Evolutionary conservation across 2,797 vertebrate species (phyloP).

Genomic region (Pogonophryne albipinna): DNA sequence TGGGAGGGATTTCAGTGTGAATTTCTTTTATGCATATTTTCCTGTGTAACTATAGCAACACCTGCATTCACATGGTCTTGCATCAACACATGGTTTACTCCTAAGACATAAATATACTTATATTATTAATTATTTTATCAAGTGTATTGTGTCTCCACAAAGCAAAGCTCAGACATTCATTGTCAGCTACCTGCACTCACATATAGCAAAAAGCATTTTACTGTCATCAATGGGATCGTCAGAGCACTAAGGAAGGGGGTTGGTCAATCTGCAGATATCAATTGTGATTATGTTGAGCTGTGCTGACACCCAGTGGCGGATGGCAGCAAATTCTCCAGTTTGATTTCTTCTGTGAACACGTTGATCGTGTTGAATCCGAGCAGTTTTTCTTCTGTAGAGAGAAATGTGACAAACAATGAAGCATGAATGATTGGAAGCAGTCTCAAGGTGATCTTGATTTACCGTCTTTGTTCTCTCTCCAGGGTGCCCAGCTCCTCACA

Average conservation of each 20-base stretch:
- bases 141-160: neutral
- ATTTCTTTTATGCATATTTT: too few relatives aligned
- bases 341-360: neutral
- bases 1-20: too few relatives aligned
- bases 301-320: conserved; percentile 25
- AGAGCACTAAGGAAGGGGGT: neutral
- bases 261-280: neutral
- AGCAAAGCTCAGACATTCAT: neutral
- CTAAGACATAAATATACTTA: too few relatives aligned
- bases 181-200: neutral
- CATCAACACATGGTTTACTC: too few relatives aligned
- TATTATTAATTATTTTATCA: too few relatives aligned
- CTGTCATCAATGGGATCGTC: neutral
- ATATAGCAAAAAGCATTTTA: neutral
- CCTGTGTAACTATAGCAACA: too few relatives aligned
- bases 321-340: neutral
- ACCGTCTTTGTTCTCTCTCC: neutral
- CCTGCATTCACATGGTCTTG: too few relatives aligned
- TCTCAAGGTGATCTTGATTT: neutral
- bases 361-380: neutral
- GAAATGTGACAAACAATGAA: neutral
- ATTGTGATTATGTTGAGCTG: neutral
- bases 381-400: neutral
- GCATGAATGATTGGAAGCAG: neutral
- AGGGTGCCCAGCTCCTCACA: conserved; percentile 96